These are phyloP conservation scores for Dione juno DNA, from an alignment of 2,888 invertebrate species.

Conservation along the genomic window DNA sequence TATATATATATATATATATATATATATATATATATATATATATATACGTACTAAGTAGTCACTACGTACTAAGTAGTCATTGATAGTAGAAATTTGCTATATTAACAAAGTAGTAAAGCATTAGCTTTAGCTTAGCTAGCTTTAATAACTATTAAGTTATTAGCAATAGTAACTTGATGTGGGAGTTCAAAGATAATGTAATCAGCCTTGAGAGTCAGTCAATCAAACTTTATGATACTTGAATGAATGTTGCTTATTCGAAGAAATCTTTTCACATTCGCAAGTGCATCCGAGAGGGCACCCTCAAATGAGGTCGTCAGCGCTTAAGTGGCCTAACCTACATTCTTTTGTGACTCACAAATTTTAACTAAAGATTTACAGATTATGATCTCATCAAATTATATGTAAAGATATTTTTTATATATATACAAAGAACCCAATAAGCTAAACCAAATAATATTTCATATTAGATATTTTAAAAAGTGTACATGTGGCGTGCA, in stretches of 20 bases:
- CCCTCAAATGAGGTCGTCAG: conserved; percentile 36
- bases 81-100: too few species aligned
- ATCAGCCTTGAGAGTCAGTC: conserved; percentile 22
- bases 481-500: background rate
- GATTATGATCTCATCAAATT: background rate
- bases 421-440: background rate
- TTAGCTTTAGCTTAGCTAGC: too few species aligned
- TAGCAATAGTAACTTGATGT: background rate
- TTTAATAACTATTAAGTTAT: too few species aligned
- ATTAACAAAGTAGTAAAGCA: too few species aligned
- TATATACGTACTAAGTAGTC: too few species aligned
- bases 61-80: too few species aligned
- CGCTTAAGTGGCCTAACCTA: conserved; percentile 34
- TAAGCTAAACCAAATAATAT: background rate
- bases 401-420: background rate
- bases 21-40: too few species aligned
- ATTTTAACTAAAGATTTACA: conserved; percentile 21
- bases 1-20: too few species aligned
- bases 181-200: conserved; percentile 8
- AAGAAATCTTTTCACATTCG: conserved; percentile 34
- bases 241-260: conserved; percentile 33
- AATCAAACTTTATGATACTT: conserved; percentile 24
- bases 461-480: background rate
- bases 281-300: conserved; percentile 33
- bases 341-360: conserved; percentile 33